Evolutionary conservation across 2,113 vertebrate species (phyloP), one percentile per base, ranked within the genome.

Genomic region (Rhinopomastus cyanomelas): DNA sequence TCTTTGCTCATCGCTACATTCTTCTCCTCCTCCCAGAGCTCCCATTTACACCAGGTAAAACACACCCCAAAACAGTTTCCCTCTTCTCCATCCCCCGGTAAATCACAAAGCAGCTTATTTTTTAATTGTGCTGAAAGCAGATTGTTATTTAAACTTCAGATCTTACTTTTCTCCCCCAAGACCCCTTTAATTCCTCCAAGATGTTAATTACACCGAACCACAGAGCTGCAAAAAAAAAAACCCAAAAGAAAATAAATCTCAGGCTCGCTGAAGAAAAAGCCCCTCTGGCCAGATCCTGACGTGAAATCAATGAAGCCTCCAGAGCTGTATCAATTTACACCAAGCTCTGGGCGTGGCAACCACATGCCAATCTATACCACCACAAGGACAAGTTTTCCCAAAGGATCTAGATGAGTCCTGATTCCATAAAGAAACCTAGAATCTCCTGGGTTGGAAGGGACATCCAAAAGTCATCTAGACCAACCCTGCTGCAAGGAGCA

Each of bases 141-240:
- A 67, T 52, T 75, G 89, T 94, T 94, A 92, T 91, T 96, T 96
- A 96, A 93, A 93, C 89, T 85, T 80, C 75, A 87, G 76, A 83
- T 94, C 80, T 85, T 5, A 21, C 85, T 87, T 66, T 83, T 85
- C 79, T 91, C 89, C 94, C 94, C 80, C 69, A 94, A 93, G 88
- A 93, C 69, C 89, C 94, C 69, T 89, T 55, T 86, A 91, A 94
- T 94, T 95, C 89, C 93, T 92, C 80, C 64, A 87, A 91, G 85
- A 92, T 83, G 77, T 89, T 96, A 95, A 92, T 96, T 95, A 92
- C 64, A 60, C 44, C 0, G 12, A 90, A 93, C 49, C 64, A 37
- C 64, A 76, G 66, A 85, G 91, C 89, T 89, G 78, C 46, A 79
- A 55, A 73, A 80, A 48, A 15, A 79, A 55, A 73, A 80, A 48